A percentile compares a stretch with the other conserved stretches of the same genome.
These are phyloP conservation scores for Cheilosia vernalis DNA, from an alignment of 2,888 invertebrate species.

Conservation along the genomic window DNA sequence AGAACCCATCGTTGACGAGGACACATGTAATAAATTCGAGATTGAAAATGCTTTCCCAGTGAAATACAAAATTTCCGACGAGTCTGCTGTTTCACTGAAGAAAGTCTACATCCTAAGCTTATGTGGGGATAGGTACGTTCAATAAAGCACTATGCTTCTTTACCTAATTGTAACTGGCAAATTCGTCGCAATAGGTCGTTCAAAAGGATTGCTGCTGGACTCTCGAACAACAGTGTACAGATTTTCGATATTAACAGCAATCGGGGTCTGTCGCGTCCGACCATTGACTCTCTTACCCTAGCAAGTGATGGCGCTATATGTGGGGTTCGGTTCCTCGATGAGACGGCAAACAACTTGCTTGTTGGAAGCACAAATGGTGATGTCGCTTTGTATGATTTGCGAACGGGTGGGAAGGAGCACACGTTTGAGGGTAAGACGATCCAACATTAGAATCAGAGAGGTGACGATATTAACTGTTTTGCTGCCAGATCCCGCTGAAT, in stretches of 20 bases:
- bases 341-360: slow-evolving; percentile 78
- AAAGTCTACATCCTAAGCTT: slow-evolving; percentile 87
- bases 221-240: slow-evolving; percentile 84
- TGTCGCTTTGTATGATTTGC: slow-evolving; percentile 82
- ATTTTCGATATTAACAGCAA: slow-evolving; percentile 84
- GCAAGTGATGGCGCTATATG: slow-evolving; percentile 73
- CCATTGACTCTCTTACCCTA: slow-evolving; percentile 1
- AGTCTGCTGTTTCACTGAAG: slow-evolving; percentile 85
- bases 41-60: slow-evolving; percentile 78
- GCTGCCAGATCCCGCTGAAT: slow-evolving; percentile 1
- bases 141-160: not conserved
- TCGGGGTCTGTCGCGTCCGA: slow-evolving; percentile 78
- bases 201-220: slow-evolving; percentile 84
- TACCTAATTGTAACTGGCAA: not conserved
- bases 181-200: slow-evolving; percentile 75
- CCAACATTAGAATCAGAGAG: slow-evolving; percentile 39
- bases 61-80: slow-evolving; percentile 80
- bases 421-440: slow-evolving; percentile 78
- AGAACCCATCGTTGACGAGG: slow-evolving; percentile 78
- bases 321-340: slow-evolving; percentile 80
- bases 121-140: slow-evolving; percentile 85
- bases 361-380: slow-evolving; percentile 79
- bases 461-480: slow-evolving; percentile 26
- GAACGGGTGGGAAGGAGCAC: slow-evolving; percentile 83
- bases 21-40: slow-evolving; percentile 79